phyloP scores from a whole-genome alignment of 2,113 vertebrate species.

The Pyrgilauda ruficollis region DNA sequence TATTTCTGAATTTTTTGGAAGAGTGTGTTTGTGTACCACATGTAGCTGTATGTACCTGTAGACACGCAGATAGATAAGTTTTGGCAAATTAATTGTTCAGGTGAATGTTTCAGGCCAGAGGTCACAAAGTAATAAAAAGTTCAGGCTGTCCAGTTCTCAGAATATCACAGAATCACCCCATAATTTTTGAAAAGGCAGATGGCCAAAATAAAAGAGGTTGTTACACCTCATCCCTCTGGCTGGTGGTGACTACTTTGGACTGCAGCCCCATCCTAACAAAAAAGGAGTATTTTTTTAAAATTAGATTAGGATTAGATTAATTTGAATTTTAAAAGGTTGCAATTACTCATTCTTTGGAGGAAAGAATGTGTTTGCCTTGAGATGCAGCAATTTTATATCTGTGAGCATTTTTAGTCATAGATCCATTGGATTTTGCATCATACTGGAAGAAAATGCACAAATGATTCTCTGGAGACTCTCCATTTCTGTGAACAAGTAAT shows the following conservation, averaged over 20 bases:
- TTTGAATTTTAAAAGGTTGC: not conserved
- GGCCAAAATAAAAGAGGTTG: not conserved
- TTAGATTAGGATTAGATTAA: not conserved
- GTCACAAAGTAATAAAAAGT: not conserved
- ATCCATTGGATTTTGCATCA: not conserved
- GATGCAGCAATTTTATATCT: not conserved
- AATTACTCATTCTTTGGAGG: not conserved
- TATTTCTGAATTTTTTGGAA: not conserved
- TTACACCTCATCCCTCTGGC: not conserved
- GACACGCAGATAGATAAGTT: not conserved
- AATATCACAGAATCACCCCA: not conserved
- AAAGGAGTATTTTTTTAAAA: not conserved
- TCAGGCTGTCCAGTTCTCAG: not conserved
- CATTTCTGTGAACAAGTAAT: not conserved
- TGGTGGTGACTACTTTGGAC: not conserved
- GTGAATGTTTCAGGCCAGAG: not conserved
- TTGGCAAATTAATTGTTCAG: not conserved
- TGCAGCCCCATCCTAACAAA: not conserved
- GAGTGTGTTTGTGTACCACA: not conserved
- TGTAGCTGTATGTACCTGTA: accelerated
- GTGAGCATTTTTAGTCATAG: not conserved
- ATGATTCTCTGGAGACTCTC: not conserved
- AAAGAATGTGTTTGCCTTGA: not conserved
- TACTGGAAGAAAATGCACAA: not conserved
- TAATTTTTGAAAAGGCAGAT: not conserved